phyloP scores from a whole-genome alignment of 2,797 vertebrate species.

The Enteromius anoplus region DNA sequence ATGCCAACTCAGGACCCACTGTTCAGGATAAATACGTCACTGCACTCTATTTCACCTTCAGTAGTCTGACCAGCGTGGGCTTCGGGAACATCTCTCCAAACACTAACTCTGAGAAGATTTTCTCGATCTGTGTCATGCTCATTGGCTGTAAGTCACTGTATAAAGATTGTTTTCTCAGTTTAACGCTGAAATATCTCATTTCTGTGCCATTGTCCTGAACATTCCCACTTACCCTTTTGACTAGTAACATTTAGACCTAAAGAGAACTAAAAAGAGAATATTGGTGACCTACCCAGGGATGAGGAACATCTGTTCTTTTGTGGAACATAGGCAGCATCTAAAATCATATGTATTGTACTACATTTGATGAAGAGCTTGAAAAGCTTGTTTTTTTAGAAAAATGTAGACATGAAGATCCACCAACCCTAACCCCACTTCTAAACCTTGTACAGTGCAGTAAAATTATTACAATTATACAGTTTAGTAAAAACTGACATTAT shows the following conservation, averaged over 20 bases:
- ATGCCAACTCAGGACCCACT: constrained; percentile 87
- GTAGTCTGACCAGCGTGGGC: constrained; percentile 97
- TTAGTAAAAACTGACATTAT: no score
- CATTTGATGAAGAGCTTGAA: no score
- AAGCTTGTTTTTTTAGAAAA: no score
- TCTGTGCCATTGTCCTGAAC: background rate
- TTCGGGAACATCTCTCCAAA: constrained; percentile 97
- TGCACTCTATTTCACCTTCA: constrained; percentile 97
- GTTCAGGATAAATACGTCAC: constrained; percentile 98
- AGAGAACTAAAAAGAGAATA: background rate
- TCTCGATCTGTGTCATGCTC: constrained; percentile 99
- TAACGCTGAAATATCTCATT: background rate
- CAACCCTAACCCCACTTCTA: no score
- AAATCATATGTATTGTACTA: no score
- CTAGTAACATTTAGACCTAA: background rate
- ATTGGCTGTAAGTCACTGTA: constrained; percentile 89
- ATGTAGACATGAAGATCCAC: no score
- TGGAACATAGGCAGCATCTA: no score
- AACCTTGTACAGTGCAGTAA: no score
- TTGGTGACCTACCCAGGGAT: background rate
- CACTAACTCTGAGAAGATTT: constrained; percentile 99
- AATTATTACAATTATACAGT: no score
- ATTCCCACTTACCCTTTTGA: background rate
- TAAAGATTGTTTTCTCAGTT: background rate
- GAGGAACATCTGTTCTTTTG: background rate